Evolutionary conservation across 2,797 vertebrate genomes (phyloP).

Genomic region (Falco cherrug): DNA sequence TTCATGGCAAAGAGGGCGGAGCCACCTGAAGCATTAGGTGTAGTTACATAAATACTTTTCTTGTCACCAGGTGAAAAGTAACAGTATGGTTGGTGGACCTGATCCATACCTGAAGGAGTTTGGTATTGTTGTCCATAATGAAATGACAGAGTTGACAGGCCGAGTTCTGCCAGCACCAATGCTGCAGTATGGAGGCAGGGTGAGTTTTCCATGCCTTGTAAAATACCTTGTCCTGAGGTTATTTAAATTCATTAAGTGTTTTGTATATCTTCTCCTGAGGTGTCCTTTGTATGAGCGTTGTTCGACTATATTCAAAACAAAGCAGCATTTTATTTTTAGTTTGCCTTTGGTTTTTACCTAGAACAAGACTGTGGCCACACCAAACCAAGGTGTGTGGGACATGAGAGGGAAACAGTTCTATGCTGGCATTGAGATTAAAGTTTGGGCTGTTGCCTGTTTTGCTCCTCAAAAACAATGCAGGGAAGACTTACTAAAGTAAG

Average conservation of each 20-base stretch:
- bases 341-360: slow-evolving; percentile 76
- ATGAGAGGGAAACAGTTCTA: slow-evolving; percentile 99
- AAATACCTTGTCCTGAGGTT: not conserved
- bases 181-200: slow-evolving; percentile 98
- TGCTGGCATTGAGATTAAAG: slow-evolving; percentile 99
- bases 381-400: slow-evolving; percentile 99
- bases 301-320: not conserved
- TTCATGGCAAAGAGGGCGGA: not conserved
- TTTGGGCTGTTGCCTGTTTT: slow-evolving; percentile 99
- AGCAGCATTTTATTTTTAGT: not conserved
- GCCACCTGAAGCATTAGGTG: not conserved
- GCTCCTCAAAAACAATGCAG: slow-evolving; percentile 98
- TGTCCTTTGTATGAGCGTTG: not conserved
- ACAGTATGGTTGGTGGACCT: slow-evolving; percentile 98
- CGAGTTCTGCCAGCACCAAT: slow-evolving; percentile 97
- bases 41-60: not conserved
- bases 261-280: not conserved
- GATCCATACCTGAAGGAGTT: slow-evolving; percentile 98
- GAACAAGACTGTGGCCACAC: slow-evolving; percentile 99
- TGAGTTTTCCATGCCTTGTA: slow-evolving; percentile 76
- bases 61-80: slow-evolving; percentile 92
- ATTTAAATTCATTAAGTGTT: not conserved
- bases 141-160: slow-evolving; percentile 98
- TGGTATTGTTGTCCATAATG: slow-evolving; percentile 97
- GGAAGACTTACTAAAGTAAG: slow-evolving; percentile 98